Evolutionary conservation across 2,797 vertebrate genomes (phyloP), one percentile per base, ranked within the genome.

Genomic region (Onychomys leucogaster): DNA sequence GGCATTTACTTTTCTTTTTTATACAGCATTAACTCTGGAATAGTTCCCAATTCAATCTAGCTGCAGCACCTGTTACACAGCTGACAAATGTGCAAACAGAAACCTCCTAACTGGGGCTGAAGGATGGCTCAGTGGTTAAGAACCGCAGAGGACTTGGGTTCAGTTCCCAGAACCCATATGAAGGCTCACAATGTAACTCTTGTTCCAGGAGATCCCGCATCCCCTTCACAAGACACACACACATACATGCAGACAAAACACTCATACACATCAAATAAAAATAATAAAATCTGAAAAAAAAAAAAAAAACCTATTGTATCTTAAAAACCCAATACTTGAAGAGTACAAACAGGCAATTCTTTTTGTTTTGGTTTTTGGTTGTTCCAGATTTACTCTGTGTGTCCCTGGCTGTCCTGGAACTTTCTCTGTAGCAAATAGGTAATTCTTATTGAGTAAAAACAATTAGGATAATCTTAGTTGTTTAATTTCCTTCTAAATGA

Each of bases 1-100:
- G 59, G 32, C 11, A 90, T 71, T 73, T 96, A 73, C 63, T 96
- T 93, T 93, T 52, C 73, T 78, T 96, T 96, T 95, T 27, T 92
- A 78, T 19, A 71, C 93, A 83, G 19, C 83, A 23, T 25, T 96
- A 89, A 81, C 27, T 89, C 41, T 89, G 43, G 94, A 96, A 89
- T 91, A 95, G 82, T 95, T 94, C 91, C 85, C 49, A 96, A 85
- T 86, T 97, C 63, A 90, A 78, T 80, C 96, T 91, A 93, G 82
- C 16, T 96, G 97, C 52, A 91, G 83, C 5, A 94, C 87, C 34
- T 91, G 61, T 94, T 89, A 90, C 6, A 96, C 37, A 92, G 69
- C 95, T 94, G 93, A 85, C 69, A 96, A 96, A 94, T 19, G 23
- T 71, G 17, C 81, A 29, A 67, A 95, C 0, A 96, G 9, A 94